Evolutionary conservation across 2,797 vertebrate species (phyloP), one percentile per base, ranked within the genome.

Genomic region (Pagetopsis macropterus): DNA sequence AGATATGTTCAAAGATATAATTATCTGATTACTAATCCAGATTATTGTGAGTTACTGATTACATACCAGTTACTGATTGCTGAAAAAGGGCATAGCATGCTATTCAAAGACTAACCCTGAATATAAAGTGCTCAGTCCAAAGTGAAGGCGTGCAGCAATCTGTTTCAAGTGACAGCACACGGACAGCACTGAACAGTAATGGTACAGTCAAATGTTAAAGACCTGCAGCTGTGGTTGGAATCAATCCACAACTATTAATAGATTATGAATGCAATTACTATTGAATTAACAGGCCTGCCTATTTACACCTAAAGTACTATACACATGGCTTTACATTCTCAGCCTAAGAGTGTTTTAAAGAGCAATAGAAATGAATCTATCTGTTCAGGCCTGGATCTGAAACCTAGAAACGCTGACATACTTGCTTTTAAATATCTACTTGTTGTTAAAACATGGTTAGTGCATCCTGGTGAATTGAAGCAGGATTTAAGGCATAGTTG

Each of bases 1-100:
- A 11, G 17, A 23, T 46, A 40, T 59, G 4, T n/a, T 59, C 31
- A 40, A 14, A 50, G 54, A 23, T 52, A 46, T 14, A 2, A 64
- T 50, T 74, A 51, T 50, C 15, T 70, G 16, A 73, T 75, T 3
- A 60, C 14, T 40, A 7, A 50, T 44, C 19, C 58, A 50, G 27
- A 23, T 68, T 44, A 45, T 44, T 45, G 1, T 23, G 15, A 21
- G 46, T 70, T 57, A 74, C 16, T 23, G 44, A 74, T 65, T 48
- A 33, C 12, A 10, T 52, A 33, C 55, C 19, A 49, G 51, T 58
- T 41, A 75, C 21, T 63, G 40, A 62, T 70, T 59, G 23, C 15
- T 70, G 13, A 23, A 43, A 72, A 67, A 41, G 55, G 40, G 60
- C 55, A 71, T 59, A 54, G 5, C 17, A 16, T 13, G 27, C 9